These are phyloP conservation scores for Pollimyrus isidori DNA, from an alignment of 2,113 vertebrate species.

Conservation along the genomic window DNA sequence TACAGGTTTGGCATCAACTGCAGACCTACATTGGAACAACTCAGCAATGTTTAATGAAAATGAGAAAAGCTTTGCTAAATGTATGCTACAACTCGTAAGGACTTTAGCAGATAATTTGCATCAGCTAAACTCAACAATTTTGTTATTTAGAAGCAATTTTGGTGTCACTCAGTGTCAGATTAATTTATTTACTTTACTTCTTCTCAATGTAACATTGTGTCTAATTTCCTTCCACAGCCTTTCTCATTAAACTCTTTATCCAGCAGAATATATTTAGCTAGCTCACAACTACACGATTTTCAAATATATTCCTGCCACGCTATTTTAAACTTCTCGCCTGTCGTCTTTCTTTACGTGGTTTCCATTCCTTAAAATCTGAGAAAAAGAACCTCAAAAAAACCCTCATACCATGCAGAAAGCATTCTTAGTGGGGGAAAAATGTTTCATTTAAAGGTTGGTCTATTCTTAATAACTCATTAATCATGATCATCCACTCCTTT, in stretches of 20 bases:
- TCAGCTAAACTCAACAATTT: neutral
- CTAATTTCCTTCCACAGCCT: neutral
- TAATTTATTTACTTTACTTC: neutral
- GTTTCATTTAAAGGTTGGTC: neutral
- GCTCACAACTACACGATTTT: neutral
- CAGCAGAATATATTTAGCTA: neutral
- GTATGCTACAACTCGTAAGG: neutral
- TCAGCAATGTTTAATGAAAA: neutral
- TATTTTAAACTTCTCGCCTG: neutral
- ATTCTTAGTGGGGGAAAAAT: neutral
- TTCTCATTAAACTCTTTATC: neutral
- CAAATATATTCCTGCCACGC: neutral
- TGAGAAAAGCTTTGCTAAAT: neutral
- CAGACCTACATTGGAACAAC: neutral
- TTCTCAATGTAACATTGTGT: neutral
- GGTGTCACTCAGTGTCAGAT: neutral
- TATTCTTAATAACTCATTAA: slow-evolving; percentile 1
- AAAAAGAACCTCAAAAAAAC: neutral
- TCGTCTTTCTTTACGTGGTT: neutral
- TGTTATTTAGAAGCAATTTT: neutral
- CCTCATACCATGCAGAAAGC: neutral
- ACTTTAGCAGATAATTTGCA: neutral
- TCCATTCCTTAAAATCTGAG: neutral
- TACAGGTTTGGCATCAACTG: neutral
- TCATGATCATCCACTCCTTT: neutral